Percentiles rank a stretch among this genome's conserved stretches.
Conservation (phyloP, 2,797 vertebrate genomes). For the Intellagama lesueurii region DNA sequence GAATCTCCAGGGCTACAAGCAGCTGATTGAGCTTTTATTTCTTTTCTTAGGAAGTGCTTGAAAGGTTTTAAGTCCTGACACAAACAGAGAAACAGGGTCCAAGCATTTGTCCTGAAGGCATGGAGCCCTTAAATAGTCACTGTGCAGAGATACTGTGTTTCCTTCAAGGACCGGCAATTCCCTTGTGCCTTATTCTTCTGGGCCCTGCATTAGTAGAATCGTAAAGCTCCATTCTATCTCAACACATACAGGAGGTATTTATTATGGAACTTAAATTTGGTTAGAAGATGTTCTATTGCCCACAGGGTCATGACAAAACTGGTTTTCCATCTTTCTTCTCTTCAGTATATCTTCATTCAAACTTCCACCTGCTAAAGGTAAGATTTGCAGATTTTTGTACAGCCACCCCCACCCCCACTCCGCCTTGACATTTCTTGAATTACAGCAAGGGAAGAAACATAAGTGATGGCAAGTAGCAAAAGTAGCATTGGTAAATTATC, state of each 20-base stretch:
- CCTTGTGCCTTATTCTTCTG: constrained; percentile 66
- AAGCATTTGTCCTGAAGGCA: constrained; percentile 75
- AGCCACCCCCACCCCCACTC: constrained; percentile 44
- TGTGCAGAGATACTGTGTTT: constrained; percentile 56
- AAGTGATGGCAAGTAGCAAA: constrained; percentile 24
- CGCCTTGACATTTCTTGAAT: not conserved
- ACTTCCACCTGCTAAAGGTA: constrained; percentile 68
- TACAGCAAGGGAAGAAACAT: not conserved
- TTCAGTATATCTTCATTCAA: constrained; percentile 49
- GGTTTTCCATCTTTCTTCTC: constrained; percentile 38
- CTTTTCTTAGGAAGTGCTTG: constrained; percentile 76
- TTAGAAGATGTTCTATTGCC: constrained; percentile 43
- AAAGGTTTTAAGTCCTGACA: constrained; percentile 76
- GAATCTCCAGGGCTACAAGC: constrained; percentile 49
- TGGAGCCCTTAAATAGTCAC: constrained; percentile 77
- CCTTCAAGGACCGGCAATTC: constrained; percentile 63
- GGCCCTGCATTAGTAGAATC: constrained; percentile 48
- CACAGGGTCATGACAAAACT: constrained; percentile 53
- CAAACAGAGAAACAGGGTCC: constrained; percentile 81
- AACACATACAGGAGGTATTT: constrained; percentile 47
- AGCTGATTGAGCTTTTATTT: constrained; percentile 70
- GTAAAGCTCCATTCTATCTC: constrained; percentile 49
- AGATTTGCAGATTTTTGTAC: constrained; percentile 62
- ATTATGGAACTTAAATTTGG: constrained; percentile 15
- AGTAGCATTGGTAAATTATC: constrained; percentile 56